phyloP scores from a whole-genome alignment of 2,888 invertebrate species.

The Chydorus sphaericus region DNA sequence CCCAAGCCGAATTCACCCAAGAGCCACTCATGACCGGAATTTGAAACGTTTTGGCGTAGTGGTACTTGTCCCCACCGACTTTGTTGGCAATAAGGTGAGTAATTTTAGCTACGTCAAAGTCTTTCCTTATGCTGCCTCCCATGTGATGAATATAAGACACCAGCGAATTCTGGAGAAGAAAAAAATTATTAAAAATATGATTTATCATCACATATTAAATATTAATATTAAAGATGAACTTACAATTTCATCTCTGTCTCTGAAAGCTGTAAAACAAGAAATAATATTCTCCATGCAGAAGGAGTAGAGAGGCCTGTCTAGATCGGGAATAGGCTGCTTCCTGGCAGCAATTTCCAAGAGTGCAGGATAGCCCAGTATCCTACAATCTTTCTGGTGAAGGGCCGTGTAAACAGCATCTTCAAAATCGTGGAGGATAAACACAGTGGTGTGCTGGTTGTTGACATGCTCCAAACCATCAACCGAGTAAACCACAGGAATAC shows the following conservation, averaged over 20 bases:
- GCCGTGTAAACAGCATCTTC: slow-evolving; percentile 53
- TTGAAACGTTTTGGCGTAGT: slow-evolving; percentile 78
- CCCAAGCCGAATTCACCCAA: slow-evolving; percentile 84
- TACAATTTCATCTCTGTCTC: slow-evolving; percentile 78
- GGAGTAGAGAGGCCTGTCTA: slow-evolving; percentile 71
- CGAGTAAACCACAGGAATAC: slow-evolving; percentile 45
- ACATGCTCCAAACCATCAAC: slow-evolving; percentile 44
- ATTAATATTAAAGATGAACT: slow-evolving; percentile 27
- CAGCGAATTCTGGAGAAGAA: slow-evolving; percentile 50
- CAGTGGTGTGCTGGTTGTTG: slow-evolving; percentile 39
- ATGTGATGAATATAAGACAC: slow-evolving; percentile 85
- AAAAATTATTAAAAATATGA: background rate
- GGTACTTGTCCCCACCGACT: slow-evolving; percentile 82
- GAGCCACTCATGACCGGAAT: slow-evolving; percentile 72
- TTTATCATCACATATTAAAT: background rate
- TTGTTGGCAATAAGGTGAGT: slow-evolving; percentile 86
- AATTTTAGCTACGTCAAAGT: slow-evolving; percentile 61
- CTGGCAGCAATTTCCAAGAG: slow-evolving; percentile 56
- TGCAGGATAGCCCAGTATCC: slow-evolving; percentile 67
- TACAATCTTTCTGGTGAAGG: slow-evolving; percentile 45
- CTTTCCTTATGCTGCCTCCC: slow-evolving; percentile 89
- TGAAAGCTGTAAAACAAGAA: slow-evolving; percentile 83
- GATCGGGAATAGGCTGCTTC: slow-evolving; percentile 52
- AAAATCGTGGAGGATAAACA: slow-evolving; percentile 59
- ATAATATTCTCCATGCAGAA: slow-evolving; percentile 75